These are phyloP conservation scores for Pterocles burchelli DNA, from an alignment of 2,113 vertebrate species.

Conservation along the genomic window DNA sequence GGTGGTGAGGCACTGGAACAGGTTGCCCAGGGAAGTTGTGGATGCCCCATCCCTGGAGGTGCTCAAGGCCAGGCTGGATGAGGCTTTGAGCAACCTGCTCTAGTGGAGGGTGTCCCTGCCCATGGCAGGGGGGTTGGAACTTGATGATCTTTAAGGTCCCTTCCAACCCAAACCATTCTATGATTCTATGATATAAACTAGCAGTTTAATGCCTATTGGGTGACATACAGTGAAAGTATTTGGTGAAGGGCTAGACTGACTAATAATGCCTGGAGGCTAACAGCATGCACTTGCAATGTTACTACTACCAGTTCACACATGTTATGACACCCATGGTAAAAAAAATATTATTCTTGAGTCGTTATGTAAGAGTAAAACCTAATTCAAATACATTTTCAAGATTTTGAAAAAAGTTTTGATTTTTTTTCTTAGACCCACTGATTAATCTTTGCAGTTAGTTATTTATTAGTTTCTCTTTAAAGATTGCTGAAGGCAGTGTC, in stretches of 20 bases:
- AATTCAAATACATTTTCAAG: neutral
- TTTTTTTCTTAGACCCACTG: neutral
- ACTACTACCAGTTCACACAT: neutral
- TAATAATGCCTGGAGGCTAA: neutral
- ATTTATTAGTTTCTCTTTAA: neutral
- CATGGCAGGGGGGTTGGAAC: too few relatives aligned
- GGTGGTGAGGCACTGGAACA: too few relatives aligned
- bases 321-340: rapidly evolving
- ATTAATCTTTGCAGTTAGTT: neutral
- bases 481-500: neutral
- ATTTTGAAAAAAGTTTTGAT: neutral
- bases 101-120: too few relatives aligned
- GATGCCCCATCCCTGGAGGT: too few relatives aligned
- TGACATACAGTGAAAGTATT: neutral
- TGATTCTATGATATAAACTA: neutral
- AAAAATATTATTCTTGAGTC: neutral
- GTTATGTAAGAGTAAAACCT: neutral
- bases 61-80: too few relatives aligned
- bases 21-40: too few relatives aligned
- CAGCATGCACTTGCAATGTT: neutral
- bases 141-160: too few relatives aligned
- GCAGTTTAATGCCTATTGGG: neutral
- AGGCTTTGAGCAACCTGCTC: too few relatives aligned
- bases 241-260: neutral
- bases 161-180: too few relatives aligned